Conservation (phyloP, 2,797 vertebrate species). For the Orientallactaga sibirica region DNA sequence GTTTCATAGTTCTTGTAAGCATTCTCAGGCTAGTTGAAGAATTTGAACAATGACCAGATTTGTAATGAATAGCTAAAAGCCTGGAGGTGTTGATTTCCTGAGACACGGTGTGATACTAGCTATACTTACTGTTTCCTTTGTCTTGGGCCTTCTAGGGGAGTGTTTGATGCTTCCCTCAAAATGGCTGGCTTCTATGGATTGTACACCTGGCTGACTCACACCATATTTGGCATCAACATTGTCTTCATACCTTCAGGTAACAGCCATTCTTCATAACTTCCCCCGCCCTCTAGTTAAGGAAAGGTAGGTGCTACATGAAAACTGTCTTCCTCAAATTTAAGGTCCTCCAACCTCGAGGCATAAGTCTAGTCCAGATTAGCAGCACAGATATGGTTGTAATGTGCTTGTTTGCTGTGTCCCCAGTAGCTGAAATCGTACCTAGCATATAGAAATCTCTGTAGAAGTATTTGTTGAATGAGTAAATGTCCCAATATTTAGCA, state of each 20-base stretch:
- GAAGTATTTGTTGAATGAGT: background rate
- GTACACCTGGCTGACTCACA: constrained; percentile 99
- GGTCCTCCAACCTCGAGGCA: background rate
- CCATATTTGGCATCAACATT: constrained; percentile 99
- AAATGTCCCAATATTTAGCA: background rate
- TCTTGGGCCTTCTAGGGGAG: constrained; percentile 92
- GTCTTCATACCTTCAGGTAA: constrained; percentile 99
- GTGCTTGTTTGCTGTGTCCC: background rate
- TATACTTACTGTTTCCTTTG: constrained; percentile 63
- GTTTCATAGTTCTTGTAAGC: background rate
- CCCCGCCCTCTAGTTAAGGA: background rate
- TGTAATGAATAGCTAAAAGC: background rate
- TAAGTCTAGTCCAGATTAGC: constrained; percentile 9
- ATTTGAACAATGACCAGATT: background rate
- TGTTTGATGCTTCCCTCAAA: constrained; percentile 99
- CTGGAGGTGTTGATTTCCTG: constrained; percentile 37
- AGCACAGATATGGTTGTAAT: background rate
- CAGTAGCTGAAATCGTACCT: background rate
- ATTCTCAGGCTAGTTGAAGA: constrained; percentile 14
- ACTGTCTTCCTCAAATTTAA: constrained; percentile 24
- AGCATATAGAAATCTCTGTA: background rate
- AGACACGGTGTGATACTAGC: background rate
- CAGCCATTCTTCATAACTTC: constrained; percentile 55
- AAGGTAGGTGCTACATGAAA: background rate
- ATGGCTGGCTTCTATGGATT: constrained; percentile 99